Percentiles rank a stretch among this genome's conserved stretches.
These are phyloP conservation scores for Channa striata DNA, from an alignment of 2,797 vertebrate genomes.

Conservation along the genomic window DNA sequence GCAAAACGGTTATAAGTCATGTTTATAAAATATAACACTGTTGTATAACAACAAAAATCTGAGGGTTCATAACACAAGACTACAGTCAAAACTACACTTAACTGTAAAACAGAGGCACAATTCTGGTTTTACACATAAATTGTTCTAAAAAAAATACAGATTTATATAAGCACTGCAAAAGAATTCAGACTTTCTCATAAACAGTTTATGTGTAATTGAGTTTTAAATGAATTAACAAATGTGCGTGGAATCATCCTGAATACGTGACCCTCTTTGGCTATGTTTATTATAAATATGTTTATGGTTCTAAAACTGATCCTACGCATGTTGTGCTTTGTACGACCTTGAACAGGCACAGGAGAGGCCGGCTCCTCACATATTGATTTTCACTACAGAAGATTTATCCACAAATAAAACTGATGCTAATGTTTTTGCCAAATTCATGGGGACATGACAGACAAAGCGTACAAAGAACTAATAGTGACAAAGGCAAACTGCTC, in stretches of 20 bases:
- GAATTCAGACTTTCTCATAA: neutral
- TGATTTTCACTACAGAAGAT: neutral
- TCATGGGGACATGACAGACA: too few species aligned
- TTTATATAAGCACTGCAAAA: neutral
- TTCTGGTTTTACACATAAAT: neutral
- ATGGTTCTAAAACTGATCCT: neutral
- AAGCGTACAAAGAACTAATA: too few species aligned
- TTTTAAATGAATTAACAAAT: neutral
- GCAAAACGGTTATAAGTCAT: neutral
- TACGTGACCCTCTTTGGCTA: neutral
- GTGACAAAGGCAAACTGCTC: too few species aligned
- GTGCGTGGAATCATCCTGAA: neutral
- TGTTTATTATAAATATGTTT: slow-evolving; percentile 2
- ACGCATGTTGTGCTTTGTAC: too few species aligned
- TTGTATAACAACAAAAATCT: neutral
- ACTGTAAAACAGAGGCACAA: neutral
- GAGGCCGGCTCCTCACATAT: neutral
- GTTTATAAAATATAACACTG: neutral
- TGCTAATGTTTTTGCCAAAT: neutral
- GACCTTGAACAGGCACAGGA: neutral
- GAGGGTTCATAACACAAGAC: neutral
- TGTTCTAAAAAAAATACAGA: neutral
- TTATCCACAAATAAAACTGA: neutral
- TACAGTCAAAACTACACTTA: neutral
- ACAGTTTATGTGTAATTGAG: neutral